Conservation (phyloP, 2,797 vertebrate species). For the Argyrosomus regius region DNA sequence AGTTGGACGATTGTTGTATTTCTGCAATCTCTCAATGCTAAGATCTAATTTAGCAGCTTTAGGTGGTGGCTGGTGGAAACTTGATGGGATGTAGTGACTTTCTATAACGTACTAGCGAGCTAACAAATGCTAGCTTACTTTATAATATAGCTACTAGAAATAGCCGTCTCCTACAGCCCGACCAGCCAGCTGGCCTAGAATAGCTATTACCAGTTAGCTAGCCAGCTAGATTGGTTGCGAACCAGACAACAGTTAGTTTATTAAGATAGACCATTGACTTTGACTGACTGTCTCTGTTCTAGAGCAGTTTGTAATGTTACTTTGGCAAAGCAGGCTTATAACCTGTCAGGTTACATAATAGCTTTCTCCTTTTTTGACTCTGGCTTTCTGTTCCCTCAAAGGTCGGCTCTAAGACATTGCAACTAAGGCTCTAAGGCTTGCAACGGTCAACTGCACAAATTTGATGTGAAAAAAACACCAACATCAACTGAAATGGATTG, state of each 20-base stretch:
- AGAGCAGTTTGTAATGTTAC: neutral
- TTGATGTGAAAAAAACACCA: neutral
- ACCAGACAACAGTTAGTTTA: neutral
- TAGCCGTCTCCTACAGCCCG: neutral
- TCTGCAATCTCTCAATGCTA: neutral
- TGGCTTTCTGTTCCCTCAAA: neutral
- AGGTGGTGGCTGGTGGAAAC: neutral
- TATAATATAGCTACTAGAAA: neutral
- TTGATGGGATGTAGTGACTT: neutral
- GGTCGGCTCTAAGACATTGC: neutral
- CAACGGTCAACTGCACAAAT: neutral
- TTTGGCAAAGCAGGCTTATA: neutral
- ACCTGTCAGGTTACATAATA: neutral
- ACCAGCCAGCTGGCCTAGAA: too few species aligned
- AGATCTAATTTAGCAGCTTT: neutral
- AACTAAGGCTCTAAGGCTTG: neutral
- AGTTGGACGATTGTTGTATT: neutral
- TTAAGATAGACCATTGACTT: neutral
- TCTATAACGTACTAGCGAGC: neutral
- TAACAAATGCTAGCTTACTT: neutral
- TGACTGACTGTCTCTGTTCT: neutral
- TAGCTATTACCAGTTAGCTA: neutral
- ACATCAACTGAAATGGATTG: accelerated
- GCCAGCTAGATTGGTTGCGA: neutral
- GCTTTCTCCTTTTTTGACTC: neutral